Conservation (phyloP, 2,113 vertebrate species). For the Tragelaphus scriptus region DNA sequence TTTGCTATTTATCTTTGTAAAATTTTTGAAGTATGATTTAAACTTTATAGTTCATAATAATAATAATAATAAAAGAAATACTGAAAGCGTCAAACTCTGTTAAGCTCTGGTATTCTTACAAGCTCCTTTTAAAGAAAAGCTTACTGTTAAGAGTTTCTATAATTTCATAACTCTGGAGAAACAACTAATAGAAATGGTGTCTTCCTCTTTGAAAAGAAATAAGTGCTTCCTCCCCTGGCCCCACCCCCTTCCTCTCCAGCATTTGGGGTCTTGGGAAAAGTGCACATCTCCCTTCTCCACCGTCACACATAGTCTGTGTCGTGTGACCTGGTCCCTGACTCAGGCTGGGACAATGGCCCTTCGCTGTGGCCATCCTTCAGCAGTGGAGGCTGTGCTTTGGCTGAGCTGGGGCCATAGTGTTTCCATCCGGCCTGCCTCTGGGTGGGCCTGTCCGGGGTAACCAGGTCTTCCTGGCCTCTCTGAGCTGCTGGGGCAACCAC, state of each 20-base stretch:
- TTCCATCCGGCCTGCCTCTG: background rate
- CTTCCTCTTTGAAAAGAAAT: background rate
- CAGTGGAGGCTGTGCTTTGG: too few relatives aligned
- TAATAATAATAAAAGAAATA: background rate
- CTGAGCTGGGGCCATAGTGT: background rate
- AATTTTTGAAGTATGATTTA: background rate
- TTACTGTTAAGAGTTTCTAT: background rate
- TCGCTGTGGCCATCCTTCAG: background rate
- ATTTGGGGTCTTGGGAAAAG: background rate
- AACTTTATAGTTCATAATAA: background rate
- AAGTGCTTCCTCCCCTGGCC: background rate
- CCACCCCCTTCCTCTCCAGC: background rate
- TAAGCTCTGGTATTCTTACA: background rate
- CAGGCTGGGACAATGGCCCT: background rate
- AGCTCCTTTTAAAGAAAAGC: background rate
- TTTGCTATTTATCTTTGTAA: background rate
- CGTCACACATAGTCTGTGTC: background rate
- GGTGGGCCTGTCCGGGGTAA: background rate
- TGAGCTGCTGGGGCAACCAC: too few relatives aligned
- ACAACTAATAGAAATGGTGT: background rate
- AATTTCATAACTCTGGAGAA: background rate
- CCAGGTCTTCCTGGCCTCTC: background rate
- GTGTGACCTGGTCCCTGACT: background rate
- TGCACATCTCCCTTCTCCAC: background rate
- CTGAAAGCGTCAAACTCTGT: background rate